Evolutionary conservation across 35 echinoderm and acorn worm species (phyloP), one percentile per base, ranked within the genome.

Genomic region (Nesometra sesokonis): DNA sequence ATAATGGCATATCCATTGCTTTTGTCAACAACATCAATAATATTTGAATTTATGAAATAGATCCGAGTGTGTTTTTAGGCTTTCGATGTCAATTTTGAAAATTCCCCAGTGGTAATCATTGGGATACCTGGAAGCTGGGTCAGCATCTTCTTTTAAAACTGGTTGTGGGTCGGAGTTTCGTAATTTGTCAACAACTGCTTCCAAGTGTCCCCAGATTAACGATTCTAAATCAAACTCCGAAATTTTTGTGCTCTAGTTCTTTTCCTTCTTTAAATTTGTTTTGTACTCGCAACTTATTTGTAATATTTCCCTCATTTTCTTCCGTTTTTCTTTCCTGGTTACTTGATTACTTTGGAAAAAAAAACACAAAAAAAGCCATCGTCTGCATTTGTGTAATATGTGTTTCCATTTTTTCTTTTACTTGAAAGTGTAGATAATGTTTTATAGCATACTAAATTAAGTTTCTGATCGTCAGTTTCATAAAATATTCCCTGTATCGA

Each of bases 61-160:
- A 47, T 88, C 86, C 21, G 80, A 27, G 76, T 87, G 85, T 29
- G 0, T 31, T 34, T 78, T 36, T 35, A n/a, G 27, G 79, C 8
- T 78, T 77, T 87, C 30, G 34, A 30, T 31, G 5, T 79, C 85
- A 19, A 19, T 19, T 37, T 13, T 0, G 17, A 0, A 23, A 78
- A 87, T 27, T n/a, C 85, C 85, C 85, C 85, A 87, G 27, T 78
- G 19, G 39, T 87, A 87, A 87, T 77, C 57, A 17, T 35, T n/a
- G 36, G 38, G 17, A 27, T 2, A 5, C 19, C 3, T 29, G 3
- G 37, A 85, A 30, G 13, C 30, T 13, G 32, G 38, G 19, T 3
- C 1, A 0, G 38, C 23, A 0, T 8, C 5, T 3, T 37, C 29
- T 57, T 85, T 47, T 0, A 30, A n/a, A 0, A 32, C 29, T 11